Evolutionary conservation across 2,888 invertebrate species (phyloP).

Genomic region (Calliopum simillimum): DNA sequence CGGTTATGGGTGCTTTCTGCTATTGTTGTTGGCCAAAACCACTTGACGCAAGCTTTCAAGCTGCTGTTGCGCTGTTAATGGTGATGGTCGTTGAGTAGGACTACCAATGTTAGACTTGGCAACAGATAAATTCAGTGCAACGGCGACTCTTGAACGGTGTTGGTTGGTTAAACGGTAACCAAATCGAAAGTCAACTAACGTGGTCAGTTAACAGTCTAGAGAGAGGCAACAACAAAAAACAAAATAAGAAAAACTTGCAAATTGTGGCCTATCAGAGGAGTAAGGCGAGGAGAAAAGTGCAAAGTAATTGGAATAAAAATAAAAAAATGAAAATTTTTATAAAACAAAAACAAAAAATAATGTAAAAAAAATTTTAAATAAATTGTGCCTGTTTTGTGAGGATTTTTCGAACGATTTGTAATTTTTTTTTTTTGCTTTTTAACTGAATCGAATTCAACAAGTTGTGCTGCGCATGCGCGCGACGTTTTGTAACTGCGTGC

Average conservation of each 20-base stretch:
- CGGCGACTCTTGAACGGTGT: conserved; percentile 66
- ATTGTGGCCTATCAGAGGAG: conserved; percentile 10
- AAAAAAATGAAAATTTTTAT: background rate
- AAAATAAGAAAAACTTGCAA: conserved; percentile 6
- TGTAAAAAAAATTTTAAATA: background rate
- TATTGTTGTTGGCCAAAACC: conserved; percentile 32
- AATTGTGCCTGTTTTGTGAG: background rate
- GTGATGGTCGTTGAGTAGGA: conserved; percentile 31
- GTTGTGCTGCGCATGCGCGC: conserved; percentile 33
- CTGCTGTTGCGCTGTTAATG: conserved; percentile 11
- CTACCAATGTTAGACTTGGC: conserved; percentile 52
- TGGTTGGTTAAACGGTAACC: conserved; percentile 59
- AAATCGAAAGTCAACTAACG: background rate
- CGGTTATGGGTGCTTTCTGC: conserved; percentile 31
- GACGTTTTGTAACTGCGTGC: background rate
- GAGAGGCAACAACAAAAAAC: background rate
- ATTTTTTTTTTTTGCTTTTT: background rate
- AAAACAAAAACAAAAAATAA: background rate
- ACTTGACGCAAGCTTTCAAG: conserved; percentile 44
- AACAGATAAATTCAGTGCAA: conserved; percentile 63
- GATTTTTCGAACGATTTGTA: background rate
- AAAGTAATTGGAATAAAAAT: conserved; percentile 22
- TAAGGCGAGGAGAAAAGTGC: background rate
- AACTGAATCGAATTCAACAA: background rate
- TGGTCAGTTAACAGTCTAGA: too few relatives aligned